Conservation (phyloP, 2,797 vertebrate species). For the Synanceia verrucosa region DNA sequence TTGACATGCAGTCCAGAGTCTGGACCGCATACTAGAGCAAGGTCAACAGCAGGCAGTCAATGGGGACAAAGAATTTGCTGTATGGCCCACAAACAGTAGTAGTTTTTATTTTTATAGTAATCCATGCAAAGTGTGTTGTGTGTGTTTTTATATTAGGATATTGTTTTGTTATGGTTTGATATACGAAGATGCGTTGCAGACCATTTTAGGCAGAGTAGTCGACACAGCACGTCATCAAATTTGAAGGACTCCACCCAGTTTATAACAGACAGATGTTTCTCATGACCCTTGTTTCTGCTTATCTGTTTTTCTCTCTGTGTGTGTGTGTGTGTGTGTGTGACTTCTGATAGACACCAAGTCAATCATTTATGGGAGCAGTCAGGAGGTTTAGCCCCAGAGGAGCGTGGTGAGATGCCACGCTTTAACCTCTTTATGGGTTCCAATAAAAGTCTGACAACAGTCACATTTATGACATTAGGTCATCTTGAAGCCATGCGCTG, state of each 20-base stretch:
- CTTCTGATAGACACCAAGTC: slow-evolving; percentile 74
- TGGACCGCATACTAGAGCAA: slow-evolving; percentile 26
- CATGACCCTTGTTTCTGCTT: slow-evolving; percentile 69
- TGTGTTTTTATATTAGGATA: background rate
- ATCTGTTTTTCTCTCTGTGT: slow-evolving; percentile 44
- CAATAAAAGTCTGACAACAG: slow-evolving; percentile 72
- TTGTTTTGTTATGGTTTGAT: background rate
- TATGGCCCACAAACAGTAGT: background rate
- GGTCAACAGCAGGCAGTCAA: slow-evolving; percentile 26
- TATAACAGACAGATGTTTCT: slow-evolving; percentile 71
- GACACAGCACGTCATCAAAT: slow-evolving; percentile 47
- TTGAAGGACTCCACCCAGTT: slow-evolving; percentile 51
- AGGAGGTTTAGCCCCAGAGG: slow-evolving; percentile 59
- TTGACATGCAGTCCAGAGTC: slow-evolving; percentile 54
- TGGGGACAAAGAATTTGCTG: background rate
- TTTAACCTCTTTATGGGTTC: slow-evolving; percentile 70
- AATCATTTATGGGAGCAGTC: slow-evolving; percentile 81
- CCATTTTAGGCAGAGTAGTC: slow-evolving; percentile 5
- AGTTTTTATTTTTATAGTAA: background rate
- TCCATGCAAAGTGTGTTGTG: background rate
- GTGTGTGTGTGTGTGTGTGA: slow-evolving; percentile 39
- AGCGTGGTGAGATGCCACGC: slow-evolving; percentile 61
- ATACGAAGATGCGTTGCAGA: background rate
- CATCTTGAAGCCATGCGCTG: slow-evolving; percentile 52
- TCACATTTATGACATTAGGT: slow-evolving; percentile 73